Conservation (phyloP, 2,797 vertebrate species). For the Xerus rutilus region DNA sequence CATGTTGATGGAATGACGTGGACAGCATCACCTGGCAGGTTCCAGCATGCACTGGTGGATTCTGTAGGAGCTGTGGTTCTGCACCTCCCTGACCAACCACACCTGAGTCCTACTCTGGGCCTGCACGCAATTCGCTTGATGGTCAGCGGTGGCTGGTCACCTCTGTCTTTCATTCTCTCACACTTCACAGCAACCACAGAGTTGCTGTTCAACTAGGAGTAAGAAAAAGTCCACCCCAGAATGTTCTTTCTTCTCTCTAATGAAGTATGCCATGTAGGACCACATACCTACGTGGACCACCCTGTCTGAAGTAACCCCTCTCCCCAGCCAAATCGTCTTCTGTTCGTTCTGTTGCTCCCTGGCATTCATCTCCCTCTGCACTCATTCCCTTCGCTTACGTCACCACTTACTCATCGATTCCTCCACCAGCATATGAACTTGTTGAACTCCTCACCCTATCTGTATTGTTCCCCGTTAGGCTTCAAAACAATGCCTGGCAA, state of each 20-base stretch:
- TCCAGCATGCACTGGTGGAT: accelerated
- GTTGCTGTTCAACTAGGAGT: not conserved
- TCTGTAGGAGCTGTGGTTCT: not conserved
- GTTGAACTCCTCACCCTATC: not conserved
- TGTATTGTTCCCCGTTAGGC: not conserved
- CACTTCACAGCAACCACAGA: not conserved
- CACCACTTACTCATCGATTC: not conserved
- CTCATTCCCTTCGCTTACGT: not conserved
- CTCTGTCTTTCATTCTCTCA: not conserved
- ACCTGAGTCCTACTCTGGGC: accelerated
- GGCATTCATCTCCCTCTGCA: not conserved
- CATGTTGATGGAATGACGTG: accelerated
- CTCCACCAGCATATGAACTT: not conserved
- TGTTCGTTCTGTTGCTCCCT: not conserved
- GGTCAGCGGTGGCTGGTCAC: not conserved
- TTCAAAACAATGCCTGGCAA: not conserved
- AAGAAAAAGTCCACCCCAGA: not conserved
- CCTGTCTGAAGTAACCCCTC: not conserved
- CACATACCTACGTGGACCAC: not conserved
- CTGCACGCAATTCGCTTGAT: accelerated
- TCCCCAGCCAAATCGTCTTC: not conserved
- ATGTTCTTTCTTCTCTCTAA: not conserved
- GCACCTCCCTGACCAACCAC: accelerated
- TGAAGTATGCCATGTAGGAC: accelerated
- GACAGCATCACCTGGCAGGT: accelerated